These are phyloP conservation scores for Pipistrellus nathusii DNA, from an alignment of 2,797 vertebrate species.

Conservation along the genomic window DNA sequence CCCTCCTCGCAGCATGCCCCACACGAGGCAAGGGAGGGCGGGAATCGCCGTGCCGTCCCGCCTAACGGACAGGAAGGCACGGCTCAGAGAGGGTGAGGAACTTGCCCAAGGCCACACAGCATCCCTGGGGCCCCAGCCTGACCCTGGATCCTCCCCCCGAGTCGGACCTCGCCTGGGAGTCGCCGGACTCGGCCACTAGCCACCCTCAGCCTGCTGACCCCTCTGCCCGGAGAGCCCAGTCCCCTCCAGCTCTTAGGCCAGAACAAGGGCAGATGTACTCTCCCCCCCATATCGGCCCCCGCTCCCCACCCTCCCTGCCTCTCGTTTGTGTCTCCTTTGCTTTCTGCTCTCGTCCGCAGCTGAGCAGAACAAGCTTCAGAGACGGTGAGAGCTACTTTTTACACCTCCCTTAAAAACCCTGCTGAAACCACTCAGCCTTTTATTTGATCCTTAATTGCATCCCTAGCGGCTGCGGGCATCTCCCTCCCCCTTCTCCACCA, in stretches of 20 bases:
- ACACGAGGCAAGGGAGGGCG: neutral
- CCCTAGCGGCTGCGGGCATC: neutral
- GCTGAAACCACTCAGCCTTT: neutral
- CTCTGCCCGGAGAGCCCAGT: neutral
- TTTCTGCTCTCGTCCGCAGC: neutral
- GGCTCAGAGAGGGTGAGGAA: neutral
- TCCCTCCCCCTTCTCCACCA: neutral
- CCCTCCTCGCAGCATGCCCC: neutral
- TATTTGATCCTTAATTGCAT: constrained; percentile 22
- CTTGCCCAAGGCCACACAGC: neutral
- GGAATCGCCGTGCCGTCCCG: neutral
- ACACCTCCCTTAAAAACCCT: neutral
- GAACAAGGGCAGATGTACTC: fast-evolving
- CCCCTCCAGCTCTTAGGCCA: neutral
- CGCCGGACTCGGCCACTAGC: neutral
- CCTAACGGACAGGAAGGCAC: neutral
- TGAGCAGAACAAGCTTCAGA: neutral
- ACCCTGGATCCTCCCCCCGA: neutral
- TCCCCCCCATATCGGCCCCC: fast-evolving
- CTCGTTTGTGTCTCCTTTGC: neutral
- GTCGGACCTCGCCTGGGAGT: fast-evolving
- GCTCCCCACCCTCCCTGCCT: fast-evolving
- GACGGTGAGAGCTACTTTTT: neutral
- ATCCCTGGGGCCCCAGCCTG: fast-evolving
- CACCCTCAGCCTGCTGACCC: fast-evolving